phyloP scores from a whole-genome alignment of 2,888 invertebrate species.

The Drosophila melanocephala region DNA sequence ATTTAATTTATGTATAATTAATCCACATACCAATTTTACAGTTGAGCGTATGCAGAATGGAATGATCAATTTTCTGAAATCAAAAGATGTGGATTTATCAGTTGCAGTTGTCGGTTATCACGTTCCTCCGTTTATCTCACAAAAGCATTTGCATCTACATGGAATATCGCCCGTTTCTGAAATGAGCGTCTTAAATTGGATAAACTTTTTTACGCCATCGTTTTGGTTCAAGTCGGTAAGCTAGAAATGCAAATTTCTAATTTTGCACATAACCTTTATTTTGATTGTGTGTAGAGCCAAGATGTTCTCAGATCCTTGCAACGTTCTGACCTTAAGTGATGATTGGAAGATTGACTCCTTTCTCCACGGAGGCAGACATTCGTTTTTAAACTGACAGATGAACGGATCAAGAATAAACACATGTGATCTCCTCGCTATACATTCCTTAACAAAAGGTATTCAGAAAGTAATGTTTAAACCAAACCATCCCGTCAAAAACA shows the following conservation, averaged over 20 bases:
- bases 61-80: conserved; percentile 85
- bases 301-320: conserved; percentile 19
- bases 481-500: neutral
- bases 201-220: conserved; percentile 90
- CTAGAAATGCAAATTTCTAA: neutral
- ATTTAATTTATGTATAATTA: neutral
- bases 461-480: neutral
- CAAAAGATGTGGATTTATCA: conserved; percentile 86
- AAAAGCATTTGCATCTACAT: conserved; percentile 93
- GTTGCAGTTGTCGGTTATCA: conserved; percentile 92
- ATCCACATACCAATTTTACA: conserved; percentile 78
- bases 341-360: neutral
- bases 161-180: conserved; percentile 92
- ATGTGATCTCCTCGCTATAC: neutral
- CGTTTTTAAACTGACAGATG: neutral
- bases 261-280: neutral
- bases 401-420: neutral
- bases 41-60: conserved; percentile 89
- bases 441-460: neutral
- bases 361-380: neutral
- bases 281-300: conserved; percentile 14
- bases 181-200: conserved; percentile 89
- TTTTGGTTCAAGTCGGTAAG: conserved; percentile 93
- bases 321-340: conserved; percentile 26
- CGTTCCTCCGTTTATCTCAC: conserved; percentile 95